Conservation (phyloP, 2,113 vertebrate genomes). For the Cochlearius cochlearius region DNA sequence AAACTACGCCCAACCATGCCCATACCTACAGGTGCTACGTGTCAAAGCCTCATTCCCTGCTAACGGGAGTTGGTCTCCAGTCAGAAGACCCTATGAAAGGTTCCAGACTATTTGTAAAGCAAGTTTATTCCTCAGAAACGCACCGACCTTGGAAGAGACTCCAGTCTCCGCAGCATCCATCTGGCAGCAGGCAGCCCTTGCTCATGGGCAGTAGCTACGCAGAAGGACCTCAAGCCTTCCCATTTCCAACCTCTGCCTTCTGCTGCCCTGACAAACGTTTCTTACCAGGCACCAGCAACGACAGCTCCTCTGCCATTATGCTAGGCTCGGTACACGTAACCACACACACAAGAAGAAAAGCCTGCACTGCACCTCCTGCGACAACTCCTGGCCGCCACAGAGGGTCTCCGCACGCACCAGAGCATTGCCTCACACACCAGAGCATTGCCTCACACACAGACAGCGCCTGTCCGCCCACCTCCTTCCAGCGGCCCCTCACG, state of each 20-base stretch:
- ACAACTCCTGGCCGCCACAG: accelerated
- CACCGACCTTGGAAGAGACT: not conserved
- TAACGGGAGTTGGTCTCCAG: not conserved
- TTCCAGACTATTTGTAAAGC: not conserved
- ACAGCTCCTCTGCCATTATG: accelerated
- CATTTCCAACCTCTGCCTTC: not conserved
- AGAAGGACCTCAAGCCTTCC: not conserved
- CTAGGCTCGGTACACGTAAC: accelerated
- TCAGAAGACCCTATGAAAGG: not conserved
- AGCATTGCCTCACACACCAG: accelerated
- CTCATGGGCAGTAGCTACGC: accelerated
- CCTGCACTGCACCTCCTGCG: not conserved
- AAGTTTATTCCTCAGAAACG: not conserved
- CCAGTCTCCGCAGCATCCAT: not conserved
- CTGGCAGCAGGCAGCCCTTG: accelerated
- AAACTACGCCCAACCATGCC: not conserved
- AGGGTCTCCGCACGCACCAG: not conserved
- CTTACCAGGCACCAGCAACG: not conserved
- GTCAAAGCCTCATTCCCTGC: accelerated
- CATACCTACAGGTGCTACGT: accelerated
- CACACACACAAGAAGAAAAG: not conserved
- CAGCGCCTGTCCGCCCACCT: accelerated
- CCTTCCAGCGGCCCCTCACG: not conserved
- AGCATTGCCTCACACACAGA: not conserved
- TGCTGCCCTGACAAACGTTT: not conserved